Base-by-base conservation (phyloP, 2,113 vertebrate genomes). In the Bos javanicus region DNA sequence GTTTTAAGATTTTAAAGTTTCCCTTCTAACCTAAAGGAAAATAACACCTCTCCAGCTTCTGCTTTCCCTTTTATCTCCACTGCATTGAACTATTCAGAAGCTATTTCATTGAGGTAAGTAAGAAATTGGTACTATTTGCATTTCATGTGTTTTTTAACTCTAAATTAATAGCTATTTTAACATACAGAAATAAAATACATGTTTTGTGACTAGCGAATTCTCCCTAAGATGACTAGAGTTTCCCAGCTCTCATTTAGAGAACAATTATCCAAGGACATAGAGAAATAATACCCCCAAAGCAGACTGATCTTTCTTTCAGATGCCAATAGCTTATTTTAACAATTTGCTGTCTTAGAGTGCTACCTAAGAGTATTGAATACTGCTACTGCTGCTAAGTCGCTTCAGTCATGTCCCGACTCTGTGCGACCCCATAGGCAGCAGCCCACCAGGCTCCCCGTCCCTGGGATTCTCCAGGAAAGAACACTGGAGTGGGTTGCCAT, bases 121-220 rank as follows among this genome's bases (percentile, higher is more conserved):
- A 74, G 87, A 92, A 92, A 91, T 50, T 84, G 4, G 1, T 6
- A 43, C n/a, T 71, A 46, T 93, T 94, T 94, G 46, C 12, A 96
- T 39, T 86, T 94, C 33, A 82, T 52, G 46, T 50, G 48, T 93
- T 96, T 60, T 15, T 74, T 85, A 93, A 60, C 17, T 94, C 59
- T 91, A 50, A 76, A 91, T 86, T 87, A 67, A 85, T 36, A 93
- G 39, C 54, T 78, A 60, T 97, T 92, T 96, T 87, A 96, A 74
- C 83, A 92, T 39, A 91, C 33, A 93, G 67, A 96, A 96, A 67
- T 82, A 74, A 95, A 33, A 89, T 78, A 23, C 11, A 67, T 67
- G 90, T 92, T 91, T 89, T 90, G 26, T 90, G 50, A 90, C 64
- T 56, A 90, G 36, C n/a, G 12, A 94, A 93, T 96, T 97, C 28